Evolutionary conservation across 2,797 vertebrate genomes (phyloP).

Genomic region (Delichon dasypus): DNA sequence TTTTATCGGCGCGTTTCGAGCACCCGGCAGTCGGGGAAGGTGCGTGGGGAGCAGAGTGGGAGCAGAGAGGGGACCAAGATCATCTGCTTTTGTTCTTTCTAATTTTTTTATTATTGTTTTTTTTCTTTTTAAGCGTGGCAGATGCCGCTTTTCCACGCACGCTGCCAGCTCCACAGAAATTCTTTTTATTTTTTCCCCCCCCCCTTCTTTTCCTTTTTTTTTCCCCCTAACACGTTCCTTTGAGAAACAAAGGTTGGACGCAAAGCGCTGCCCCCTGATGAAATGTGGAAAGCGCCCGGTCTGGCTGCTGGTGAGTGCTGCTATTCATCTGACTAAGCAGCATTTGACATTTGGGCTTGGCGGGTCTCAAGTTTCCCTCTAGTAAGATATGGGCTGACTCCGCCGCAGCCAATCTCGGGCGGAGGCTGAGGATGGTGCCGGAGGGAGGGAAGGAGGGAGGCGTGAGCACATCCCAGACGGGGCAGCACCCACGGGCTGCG

Average conservation of each 20-base stretch:
- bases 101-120: too few relatives aligned
- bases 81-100: background rate
- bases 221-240: background rate
- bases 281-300: background rate
- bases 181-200: too few relatives aligned
- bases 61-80: background rate
- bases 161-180: background rate
- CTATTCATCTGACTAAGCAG: conserved; percentile 38
- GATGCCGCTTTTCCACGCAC: background rate
- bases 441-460: background rate
- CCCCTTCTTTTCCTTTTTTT: too few relatives aligned
- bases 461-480: background rate
- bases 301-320: background rate
- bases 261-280: background rate
- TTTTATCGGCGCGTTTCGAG: rapidly evolving
- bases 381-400: conserved; percentile 68
- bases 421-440: conserved; percentile 19
- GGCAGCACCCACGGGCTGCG: background rate
- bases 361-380: conserved; percentile 53
- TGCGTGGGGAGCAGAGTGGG: background rate
- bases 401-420: conserved; percentile 41
- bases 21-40: background rate
- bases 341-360: conserved; percentile 35
- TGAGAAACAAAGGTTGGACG: background rate
- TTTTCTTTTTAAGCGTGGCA: background rate